phyloP scores from a whole-genome alignment of 1,140 invertebrate species.

The Octopus bimaculoides region DNA sequence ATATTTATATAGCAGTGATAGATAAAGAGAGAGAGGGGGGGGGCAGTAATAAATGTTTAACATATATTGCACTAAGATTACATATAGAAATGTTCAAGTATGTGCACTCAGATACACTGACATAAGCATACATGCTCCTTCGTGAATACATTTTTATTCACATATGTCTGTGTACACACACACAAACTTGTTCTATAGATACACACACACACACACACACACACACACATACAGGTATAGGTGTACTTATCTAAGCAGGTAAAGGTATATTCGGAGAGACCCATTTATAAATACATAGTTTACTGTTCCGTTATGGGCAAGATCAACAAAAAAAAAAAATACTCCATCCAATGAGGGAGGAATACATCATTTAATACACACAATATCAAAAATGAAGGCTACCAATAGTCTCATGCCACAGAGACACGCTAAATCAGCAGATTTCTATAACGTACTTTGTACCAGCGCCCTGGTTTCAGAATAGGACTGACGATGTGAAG shows the following conservation, averaged over 20 bases:
- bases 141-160: neutral
- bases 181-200: neutral
- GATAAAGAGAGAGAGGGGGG: neutral
- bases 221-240: neutral
- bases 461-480: no score
- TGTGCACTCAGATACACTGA: neutral
- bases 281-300: no score
- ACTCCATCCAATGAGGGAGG: no score
- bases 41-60: neutral
- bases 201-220: neutral
- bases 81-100: neutral
- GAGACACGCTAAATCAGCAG: no score
- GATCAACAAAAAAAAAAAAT: no score
- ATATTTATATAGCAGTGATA: neutral
- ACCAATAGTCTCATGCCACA: no score
- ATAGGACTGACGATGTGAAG: no score
- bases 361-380: no score
- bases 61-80: neutral
- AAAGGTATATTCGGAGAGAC: no score
- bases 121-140: neutral
- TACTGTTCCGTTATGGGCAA: no score
- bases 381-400: no score
- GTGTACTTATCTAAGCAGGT: neutral
- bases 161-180: neutral
- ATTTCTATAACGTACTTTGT: no score